Percentiles rank a stretch among this genome's conserved stretches.
Conservation (phyloP, 2,797 vertebrate species). For the Sciurus carolinensis region DNA sequence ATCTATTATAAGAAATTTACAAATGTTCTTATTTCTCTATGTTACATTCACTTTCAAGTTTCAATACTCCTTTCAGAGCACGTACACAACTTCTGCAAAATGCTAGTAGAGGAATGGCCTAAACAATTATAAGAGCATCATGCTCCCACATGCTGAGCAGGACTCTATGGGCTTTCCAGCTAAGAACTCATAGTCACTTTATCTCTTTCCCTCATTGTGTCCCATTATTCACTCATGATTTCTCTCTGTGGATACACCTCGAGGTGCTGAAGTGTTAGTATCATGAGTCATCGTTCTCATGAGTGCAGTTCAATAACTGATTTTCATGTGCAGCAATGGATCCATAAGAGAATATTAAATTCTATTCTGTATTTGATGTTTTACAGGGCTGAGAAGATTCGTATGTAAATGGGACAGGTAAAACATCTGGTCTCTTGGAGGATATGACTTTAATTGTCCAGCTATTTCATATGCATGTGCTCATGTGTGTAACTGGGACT, state of each 20-base stretch:
- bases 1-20: neutral
- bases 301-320: neutral
- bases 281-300: neutral
- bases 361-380: neutral
- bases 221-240: neutral
- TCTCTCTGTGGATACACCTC: neutral
- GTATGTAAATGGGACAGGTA: neutral
- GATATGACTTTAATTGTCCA: neutral
- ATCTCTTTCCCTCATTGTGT: neutral
- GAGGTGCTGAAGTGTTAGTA: neutral
- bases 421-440: neutral
- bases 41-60: neutral
- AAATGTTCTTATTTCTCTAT: neutral
- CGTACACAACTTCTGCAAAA: neutral
- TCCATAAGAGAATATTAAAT: neutral
- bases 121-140: neutral
- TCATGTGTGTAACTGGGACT: neutral
- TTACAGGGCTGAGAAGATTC: neutral
- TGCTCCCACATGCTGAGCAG: neutral
- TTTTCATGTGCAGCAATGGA: slow-evolving; percentile 21
- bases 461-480: neutral
- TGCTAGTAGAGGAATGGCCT: neutral
- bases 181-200: neutral
- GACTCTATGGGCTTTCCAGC: neutral
- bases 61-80: neutral